A percentile compares a stretch with the other conserved stretches of the same genome.
Conservation (phyloP, 2,797 vertebrate species). For the Tympanoctomys barrerae region DNA sequence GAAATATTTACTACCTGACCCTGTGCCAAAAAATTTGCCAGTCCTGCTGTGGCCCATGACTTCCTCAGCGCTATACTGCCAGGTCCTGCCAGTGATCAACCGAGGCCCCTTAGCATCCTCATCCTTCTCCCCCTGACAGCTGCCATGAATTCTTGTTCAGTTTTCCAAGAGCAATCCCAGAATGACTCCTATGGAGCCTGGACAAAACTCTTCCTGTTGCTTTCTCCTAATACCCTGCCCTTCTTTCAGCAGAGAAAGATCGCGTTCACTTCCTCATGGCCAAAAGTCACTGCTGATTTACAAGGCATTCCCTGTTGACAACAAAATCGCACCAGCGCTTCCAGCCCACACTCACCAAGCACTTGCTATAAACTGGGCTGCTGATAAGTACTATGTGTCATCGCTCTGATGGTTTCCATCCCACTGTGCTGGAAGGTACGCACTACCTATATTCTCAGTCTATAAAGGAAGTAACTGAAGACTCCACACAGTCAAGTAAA, state of each 20-base stretch:
- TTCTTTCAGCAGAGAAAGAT: neutral
- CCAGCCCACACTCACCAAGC: neutral
- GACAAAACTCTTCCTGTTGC: neutral
- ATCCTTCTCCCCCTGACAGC: neutral
- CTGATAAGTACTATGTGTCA: neutral
- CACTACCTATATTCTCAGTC: neutral
- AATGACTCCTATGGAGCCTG: neutral
- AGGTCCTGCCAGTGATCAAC: neutral
- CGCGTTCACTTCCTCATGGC: neutral
- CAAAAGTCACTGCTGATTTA: neutral
- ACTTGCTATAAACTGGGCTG: neutral
- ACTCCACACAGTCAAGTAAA: neutral
- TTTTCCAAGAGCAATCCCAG: neutral
- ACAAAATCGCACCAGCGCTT: neutral
- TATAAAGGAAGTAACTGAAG: conserved; percentile 14
- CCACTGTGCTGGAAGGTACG: neutral
- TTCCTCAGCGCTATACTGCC: neutral
- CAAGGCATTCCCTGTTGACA: neutral
- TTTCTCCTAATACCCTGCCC: neutral
- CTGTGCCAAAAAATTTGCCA: neutral
- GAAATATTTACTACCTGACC: neutral
- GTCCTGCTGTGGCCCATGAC: neutral
- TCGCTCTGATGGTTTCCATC: neutral
- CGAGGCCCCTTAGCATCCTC: neutral
- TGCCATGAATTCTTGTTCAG: neutral